A percentile compares a stretch with the other conserved stretches of the same genome.
These are phyloP conservation scores for Lomographa bimaculata DNA, from an alignment of 2,888 invertebrate species.

Conservation along the genomic window DNA sequence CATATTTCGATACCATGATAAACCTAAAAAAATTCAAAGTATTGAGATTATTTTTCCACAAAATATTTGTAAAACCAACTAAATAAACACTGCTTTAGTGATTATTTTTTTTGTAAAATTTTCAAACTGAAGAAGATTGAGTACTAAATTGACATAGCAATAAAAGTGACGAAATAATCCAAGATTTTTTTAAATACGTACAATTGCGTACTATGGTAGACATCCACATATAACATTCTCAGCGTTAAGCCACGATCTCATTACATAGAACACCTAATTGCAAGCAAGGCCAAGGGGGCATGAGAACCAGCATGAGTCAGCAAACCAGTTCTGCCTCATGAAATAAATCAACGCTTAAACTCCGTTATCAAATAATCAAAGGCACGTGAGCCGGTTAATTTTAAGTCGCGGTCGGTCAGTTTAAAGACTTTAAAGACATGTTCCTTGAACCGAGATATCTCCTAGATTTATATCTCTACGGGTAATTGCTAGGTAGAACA, in stretches of 20 bases:
- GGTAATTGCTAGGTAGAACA: constrained; percentile 75
- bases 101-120: too few relatives aligned
- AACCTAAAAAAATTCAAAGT: constrained; percentile 3
- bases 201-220: too few relatives aligned
- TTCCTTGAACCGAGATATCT: constrained; percentile 68
- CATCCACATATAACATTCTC: constrained; percentile 1
- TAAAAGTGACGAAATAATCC: too few relatives aligned
- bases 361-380: constrained; percentile 82
- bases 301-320: constrained; percentile 65
- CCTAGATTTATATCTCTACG: constrained; percentile 62
- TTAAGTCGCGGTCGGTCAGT: constrained; percentile 65
- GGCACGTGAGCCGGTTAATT: constrained; percentile 77
- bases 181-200: too few relatives aligned
- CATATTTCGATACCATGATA: too few relatives aligned
- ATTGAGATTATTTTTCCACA: too few relatives aligned
- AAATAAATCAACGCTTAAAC: constrained; percentile 74
- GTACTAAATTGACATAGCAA: too few relatives aligned
- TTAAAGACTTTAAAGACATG: constrained; percentile 75
- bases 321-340: constrained; percentile 52
- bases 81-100: too few relatives aligned
- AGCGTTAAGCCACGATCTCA: constrained; percentile 24
- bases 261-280: constrained; percentile 43
- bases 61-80: too few relatives aligned
- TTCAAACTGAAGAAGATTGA: too few relatives aligned
- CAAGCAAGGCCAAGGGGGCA: constrained; percentile 58